Percentiles rank a stretch among this genome's conserved stretches.
Evolutionary conservation across 2,113 vertebrate genomes (phyloP).

Genomic region (Crotalus horridus): DNA sequence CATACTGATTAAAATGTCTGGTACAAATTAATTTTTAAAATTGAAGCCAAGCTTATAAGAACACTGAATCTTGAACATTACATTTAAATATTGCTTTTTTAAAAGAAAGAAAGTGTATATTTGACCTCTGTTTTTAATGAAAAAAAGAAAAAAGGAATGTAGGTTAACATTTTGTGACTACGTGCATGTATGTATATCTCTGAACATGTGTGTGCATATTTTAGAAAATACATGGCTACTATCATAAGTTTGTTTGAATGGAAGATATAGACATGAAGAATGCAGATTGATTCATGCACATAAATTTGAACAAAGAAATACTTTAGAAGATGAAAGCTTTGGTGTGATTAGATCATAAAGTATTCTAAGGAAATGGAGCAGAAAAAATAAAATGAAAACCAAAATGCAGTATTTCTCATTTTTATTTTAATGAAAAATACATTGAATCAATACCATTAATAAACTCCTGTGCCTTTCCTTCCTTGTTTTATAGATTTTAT

Average conservation of each 20-base stretch:
- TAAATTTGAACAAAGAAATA: slow-evolving; percentile 7
- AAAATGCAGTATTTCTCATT: not conserved
- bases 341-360: slow-evolving; percentile 28
- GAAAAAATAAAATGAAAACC: slow-evolving; percentile 3
- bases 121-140: not conserved
- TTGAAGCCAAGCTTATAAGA: not conserved
- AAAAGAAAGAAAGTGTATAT: not conserved
- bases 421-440: not conserved
- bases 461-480: slow-evolving; percentile 4
- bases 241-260: not conserved
- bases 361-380: not conserved
- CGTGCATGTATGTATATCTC: not conserved
- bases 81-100: not conserved
- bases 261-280: not conserved
- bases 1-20: not conserved
- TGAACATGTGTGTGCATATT: not conserved
- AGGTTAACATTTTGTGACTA: not conserved
- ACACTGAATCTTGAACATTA: not conserved
- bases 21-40: not conserved
- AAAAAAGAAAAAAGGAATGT: not conserved
- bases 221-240: not conserved
- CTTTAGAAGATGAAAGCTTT: not conserved
- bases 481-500: slow-evolving; percentile 23
- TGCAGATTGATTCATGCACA: not conserved
- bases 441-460: not conserved